A percentile compares a stretch with the other conserved stretches of the same genome.
These are phyloP conservation scores for Vicugna pacos DNA, from an alignment of 2,113 vertebrate genomes.

Conservation along the genomic window DNA sequence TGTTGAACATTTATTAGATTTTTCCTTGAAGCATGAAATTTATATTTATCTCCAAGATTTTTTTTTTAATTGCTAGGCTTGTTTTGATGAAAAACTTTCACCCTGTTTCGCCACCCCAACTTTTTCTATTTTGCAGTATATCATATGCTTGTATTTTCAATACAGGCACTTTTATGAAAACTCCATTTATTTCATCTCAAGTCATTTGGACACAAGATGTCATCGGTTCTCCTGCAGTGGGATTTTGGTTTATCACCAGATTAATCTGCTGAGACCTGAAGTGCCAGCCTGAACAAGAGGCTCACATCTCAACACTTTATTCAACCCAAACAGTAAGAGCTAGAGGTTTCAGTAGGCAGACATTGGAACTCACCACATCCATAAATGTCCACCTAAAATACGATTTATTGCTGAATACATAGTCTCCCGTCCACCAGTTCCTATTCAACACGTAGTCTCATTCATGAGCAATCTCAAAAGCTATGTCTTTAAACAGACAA, in stretches of 20 bases:
- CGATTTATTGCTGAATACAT: neutral
- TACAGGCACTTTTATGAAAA: neutral
- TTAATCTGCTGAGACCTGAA: constrained; percentile 24
- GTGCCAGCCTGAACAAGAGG: neutral
- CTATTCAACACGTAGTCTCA: neutral
- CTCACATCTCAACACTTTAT: neutral
- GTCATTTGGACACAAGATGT: neutral
- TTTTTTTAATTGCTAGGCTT: constrained; percentile 16
- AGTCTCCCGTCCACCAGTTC: neutral
- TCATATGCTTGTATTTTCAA: constrained; percentile 20
- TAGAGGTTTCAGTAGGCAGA: neutral
- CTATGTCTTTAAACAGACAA: neutral
- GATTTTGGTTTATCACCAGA: neutral
- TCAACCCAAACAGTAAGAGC: neutral
- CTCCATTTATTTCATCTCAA: constrained; percentile 37
- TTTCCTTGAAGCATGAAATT: constrained; percentile 61
- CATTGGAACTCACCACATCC: neutral
- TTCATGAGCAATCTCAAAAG: neutral
- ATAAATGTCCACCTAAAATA: neutral
- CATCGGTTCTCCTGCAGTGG: neutral
- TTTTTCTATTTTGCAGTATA: neutral
- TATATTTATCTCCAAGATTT: constrained; percentile 34
- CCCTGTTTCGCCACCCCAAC: neutral
- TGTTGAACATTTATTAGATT: constrained; percentile 45
- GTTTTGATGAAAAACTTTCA: constrained; percentile 56